Conservation (phyloP, 2,888 invertebrate genomes). For the Lithosia quadra region DNA sequence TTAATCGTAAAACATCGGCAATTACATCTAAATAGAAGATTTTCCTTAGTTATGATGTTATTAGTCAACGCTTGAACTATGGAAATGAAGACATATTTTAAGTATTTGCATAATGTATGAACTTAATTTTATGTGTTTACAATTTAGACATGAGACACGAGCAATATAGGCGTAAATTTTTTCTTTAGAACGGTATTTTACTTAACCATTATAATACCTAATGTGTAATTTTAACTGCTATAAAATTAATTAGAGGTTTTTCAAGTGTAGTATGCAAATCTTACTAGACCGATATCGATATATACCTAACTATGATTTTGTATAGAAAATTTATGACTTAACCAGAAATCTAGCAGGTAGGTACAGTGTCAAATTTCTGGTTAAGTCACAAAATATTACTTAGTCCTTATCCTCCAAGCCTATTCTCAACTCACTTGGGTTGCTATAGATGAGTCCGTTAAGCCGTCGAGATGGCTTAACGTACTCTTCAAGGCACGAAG, state of each 20-base stretch:
- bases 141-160: slow-evolving; percentile 12
- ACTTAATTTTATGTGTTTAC: slow-evolving; percentile 14
- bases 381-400: no score
- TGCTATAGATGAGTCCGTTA: no score
- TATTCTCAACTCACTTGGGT: no score
- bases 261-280: neutral
- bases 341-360: no score
- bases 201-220: neutral
- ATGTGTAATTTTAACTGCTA: neutral
- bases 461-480: no score
- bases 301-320: no score
- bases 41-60: slow-evolving; percentile 27
- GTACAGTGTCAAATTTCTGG: no score
- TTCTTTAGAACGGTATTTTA: neutral
- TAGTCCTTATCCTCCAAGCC: no score
- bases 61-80: slow-evolving; percentile 24
- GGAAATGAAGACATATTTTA: slow-evolving; percentile 19
- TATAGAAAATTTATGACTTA: no score
- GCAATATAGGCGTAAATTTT: neutral
- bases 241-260: neutral
- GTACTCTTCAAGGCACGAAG: no score
- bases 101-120: slow-evolving; percentile 22
- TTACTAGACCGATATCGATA: neutral
- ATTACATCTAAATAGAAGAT: slow-evolving; percentile 27
- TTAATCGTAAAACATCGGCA: slow-evolving; percentile 58